A percentile compares a stretch with the other conserved stretches of the same genome.
phyloP scores from a whole-genome alignment of 2,888 invertebrate genomes.

The Acanthoscelides obtectus region DNA sequence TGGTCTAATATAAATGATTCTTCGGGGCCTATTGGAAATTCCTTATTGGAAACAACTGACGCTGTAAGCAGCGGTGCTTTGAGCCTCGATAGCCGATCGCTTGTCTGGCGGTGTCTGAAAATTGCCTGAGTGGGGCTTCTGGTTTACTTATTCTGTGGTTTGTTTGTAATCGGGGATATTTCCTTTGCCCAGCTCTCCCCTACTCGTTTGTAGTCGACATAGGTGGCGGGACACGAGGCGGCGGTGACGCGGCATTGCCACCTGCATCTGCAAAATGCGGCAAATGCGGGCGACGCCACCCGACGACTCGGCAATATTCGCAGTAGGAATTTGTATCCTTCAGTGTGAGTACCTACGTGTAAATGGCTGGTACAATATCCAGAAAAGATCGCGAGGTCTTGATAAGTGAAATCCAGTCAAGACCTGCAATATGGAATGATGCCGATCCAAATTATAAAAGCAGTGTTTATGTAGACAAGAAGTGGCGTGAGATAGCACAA shows the following conservation, averaged over 20 bases:
- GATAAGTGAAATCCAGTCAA: neutral
- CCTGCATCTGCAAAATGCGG: neutral
- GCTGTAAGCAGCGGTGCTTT: too few species aligned
- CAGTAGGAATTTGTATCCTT: neutral
- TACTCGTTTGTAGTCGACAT: too few species aligned
- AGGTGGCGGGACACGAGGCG: too few species aligned
- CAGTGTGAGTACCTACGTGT: neutral
- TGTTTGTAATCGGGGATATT: too few species aligned
- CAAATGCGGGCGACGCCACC: neutral
- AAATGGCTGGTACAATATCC: neutral
- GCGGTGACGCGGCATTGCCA: neutral
- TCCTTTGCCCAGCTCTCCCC: too few species aligned
- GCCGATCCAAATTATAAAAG: neutral
- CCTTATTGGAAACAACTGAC: too few species aligned
- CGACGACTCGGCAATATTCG: neutral
- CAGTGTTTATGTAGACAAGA: neutral
- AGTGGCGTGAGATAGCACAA: neutral
- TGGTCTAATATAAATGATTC: too few species aligned
- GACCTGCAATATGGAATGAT: neutral
- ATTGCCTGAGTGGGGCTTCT: too few species aligned
- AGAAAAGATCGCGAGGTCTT: neutral
- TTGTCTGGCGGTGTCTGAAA: too few species aligned
- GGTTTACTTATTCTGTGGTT: too few species aligned
- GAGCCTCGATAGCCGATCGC: too few species aligned
- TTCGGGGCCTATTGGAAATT: too few species aligned